Percentiles rank a stretch among this genome's conserved stretches.
Conservation (phyloP, 2,113 vertebrate genomes). For the Jaculus jaculus region DNA sequence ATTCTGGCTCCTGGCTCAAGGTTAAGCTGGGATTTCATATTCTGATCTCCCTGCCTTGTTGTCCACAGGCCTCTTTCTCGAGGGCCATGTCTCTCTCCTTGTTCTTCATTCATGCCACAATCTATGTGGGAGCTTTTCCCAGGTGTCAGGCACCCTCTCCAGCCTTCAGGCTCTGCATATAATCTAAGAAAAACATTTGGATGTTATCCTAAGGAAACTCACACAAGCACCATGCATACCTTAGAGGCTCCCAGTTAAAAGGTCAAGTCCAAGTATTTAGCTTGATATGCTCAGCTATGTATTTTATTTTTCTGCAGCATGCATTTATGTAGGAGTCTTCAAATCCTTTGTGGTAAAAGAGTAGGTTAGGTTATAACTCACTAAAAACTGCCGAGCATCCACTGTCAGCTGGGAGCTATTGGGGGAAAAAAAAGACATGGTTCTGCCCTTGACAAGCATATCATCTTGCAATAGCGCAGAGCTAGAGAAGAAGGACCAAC, state of each 20-base stretch:
- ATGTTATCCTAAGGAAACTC: neutral
- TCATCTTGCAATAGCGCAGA: neutral
- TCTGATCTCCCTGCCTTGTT: neutral
- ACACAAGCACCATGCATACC: neutral
- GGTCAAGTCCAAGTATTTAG: neutral
- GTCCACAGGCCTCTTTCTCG: neutral
- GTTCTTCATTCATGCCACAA: neutral
- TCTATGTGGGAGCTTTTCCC: neutral
- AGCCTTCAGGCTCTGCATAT: neutral
- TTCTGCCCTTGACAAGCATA: constrained; percentile 1
- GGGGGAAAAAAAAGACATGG: neutral
- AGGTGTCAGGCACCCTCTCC: neutral
- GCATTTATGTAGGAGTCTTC: neutral
- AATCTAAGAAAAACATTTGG: neutral
- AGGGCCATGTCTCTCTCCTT: neutral
- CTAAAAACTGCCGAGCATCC: neutral
- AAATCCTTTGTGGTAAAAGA: neutral
- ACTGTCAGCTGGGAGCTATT: neutral
- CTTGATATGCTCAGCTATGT: neutral
- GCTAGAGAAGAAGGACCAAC: neutral
- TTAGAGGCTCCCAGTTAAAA: neutral
- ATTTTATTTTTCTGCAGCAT: neutral
- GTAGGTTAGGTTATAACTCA: neutral
- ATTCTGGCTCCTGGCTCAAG: neutral
- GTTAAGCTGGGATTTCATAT: neutral